Base-by-base conservation (phyloP, 2,113 vertebrate genomes). In the Uropsilus gracilis region DNA sequence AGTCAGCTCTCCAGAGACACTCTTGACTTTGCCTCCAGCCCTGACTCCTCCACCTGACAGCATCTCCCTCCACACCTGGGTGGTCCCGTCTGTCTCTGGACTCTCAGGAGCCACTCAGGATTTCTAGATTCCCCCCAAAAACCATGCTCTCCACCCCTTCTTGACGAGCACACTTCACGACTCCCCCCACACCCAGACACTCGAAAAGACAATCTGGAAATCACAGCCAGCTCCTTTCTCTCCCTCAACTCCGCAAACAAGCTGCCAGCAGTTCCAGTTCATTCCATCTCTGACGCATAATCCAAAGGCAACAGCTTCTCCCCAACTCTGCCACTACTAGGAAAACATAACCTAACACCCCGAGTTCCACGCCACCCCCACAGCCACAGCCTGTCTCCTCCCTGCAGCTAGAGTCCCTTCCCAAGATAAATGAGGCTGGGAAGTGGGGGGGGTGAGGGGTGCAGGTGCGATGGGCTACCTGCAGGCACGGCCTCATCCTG, bases 261-360 rank as follows among this genome's bases (percentile, higher is more conserved):
- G 10, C 77, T 39, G 5, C 48, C 34, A n/a, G 69, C 30, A 57
- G n/a, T 14, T 48, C 44, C 76, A 90, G 75, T 11, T 0, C 6
- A 48, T 75, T 32, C 46, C 73, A 39, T 6, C 57, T 48, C 86
- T 34, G 44, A 26, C 20, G 16, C 5, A 12, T 39, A 55, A 77
- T n/a, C 32, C 5, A 2, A 32, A 57, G 10, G 32, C 78, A 53
- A 17, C 1, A 2, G 24, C 42, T 37, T 50, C 22, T 53, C 37
- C 55, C 59, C 44, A 64, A 30, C 30, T 53, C 34, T 14, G 9
- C 8, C 12, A n/a, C 10, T 32, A 37, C 16, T 24, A 37, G 8
- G n/a, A n/a, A 12, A n/a, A 22, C 28, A 6, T 4, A 0, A 12
- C n/a, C 44, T 20, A 6, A 20, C 18, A 17, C 0, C 5, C 28